phyloP scores from a whole-genome alignment of 1,140 invertebrate species.

The Hestina assimilis region DNA sequence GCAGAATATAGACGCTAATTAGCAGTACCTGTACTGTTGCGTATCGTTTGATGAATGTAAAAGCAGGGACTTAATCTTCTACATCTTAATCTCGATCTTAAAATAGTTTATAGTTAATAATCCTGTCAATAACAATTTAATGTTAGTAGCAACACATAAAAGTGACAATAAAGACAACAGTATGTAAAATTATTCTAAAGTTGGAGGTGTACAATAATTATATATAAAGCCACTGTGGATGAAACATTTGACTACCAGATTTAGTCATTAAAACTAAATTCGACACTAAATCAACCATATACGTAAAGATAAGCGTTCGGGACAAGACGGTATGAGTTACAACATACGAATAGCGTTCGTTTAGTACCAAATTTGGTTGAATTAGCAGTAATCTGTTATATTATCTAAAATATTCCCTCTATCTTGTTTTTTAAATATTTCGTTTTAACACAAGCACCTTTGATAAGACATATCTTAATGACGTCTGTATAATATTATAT shows the following conservation, averaged over 20 bases:
- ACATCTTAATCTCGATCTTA: too few relatives aligned
- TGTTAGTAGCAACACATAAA: too few relatives aligned
- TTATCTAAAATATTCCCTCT: constrained; percentile 52
- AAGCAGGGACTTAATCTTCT: too few relatives aligned
- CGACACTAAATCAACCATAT: constrained; percentile 26
- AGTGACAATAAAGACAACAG: too few relatives aligned
- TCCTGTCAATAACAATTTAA: too few relatives aligned
- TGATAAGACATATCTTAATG: constrained; percentile 68
- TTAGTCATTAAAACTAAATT: constrained; percentile 15
- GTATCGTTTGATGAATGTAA: too few relatives aligned
- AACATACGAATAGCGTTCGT: constrained; percentile 52
- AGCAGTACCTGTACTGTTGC: too few relatives aligned
- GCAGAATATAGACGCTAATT: too few relatives aligned
- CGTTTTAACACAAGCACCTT: constrained; percentile 30
- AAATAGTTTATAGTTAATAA: too few relatives aligned
- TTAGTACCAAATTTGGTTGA: constrained; percentile 59
- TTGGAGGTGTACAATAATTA: neutral
- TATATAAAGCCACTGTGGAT: neutral
- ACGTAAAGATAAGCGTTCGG: constrained; percentile 55
- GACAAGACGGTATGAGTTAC: constrained; percentile 40
- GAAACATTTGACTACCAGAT: constrained; percentile 2
- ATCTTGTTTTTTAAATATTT: constrained; percentile 35
- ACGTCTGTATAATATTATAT: constrained; percentile 44
- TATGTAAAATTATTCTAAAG: too few relatives aligned
- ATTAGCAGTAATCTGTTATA: constrained; percentile 46